These are phyloP conservation scores for Drosophila orena DNA, from an alignment of 1,140 invertebrate species.

Conservation along the genomic window DNA sequence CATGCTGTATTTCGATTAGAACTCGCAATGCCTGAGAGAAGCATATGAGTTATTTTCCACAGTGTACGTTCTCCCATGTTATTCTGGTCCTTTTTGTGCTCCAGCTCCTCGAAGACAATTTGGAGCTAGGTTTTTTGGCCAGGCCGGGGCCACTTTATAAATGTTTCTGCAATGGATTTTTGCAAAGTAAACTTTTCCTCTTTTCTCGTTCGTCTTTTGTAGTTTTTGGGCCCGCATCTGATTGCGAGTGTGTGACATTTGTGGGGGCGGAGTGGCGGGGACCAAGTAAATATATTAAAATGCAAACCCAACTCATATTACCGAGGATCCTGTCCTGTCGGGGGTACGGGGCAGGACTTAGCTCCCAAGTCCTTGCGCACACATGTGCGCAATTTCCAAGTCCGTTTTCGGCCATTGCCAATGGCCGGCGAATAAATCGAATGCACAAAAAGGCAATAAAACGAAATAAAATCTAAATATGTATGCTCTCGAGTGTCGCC, in stretches of 20 bases:
- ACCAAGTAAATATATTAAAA: conserved; percentile 77
- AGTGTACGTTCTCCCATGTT: conserved; percentile 40
- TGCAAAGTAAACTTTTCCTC: conserved; percentile 81
- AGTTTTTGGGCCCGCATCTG: conserved; percentile 77
- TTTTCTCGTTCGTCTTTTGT: conserved; percentile 65
- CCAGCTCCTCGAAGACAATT: conserved; percentile 48
- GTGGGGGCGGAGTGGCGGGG: conserved; percentile 21
- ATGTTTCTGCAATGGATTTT: conserved; percentile 81
- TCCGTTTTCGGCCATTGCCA: conserved; percentile 75
- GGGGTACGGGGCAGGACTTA: conserved; percentile 12
- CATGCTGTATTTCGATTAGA: too few species aligned
- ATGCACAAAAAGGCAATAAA: conserved; percentile 84
- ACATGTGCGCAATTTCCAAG: conserved; percentile 83
- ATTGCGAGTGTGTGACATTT: conserved; percentile 79
- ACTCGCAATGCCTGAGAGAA: background rate
- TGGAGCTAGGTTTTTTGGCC: conserved; percentile 16
- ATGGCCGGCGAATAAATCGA: conserved; percentile 80
- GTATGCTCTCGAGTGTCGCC: conserved; percentile 64
- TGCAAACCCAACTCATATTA: conserved; percentile 83
- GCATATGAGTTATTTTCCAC: background rate
- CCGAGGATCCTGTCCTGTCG: too few species aligned
- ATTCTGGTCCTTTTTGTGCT: conserved; percentile 51
- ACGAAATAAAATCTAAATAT: conserved; percentile 84
- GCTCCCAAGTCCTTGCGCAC: conserved; percentile 74
- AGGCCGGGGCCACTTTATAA: conserved; percentile 75